phyloP scores from a whole-genome alignment of 1,140 invertebrate species.

The Battus philenor region DNA sequence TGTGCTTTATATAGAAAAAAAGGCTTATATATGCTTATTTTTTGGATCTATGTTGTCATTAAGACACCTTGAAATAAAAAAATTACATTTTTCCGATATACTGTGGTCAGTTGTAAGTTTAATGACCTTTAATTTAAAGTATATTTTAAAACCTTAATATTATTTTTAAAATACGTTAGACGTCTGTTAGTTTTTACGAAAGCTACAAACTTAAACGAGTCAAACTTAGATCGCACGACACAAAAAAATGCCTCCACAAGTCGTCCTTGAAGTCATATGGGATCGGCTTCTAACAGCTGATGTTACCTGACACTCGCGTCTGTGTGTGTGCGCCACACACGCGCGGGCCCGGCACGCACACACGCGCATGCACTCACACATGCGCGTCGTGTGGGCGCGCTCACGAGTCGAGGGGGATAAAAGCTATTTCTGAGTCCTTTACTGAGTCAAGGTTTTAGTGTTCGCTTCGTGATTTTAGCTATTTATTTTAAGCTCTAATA shows the following conservation, averaged over 20 bases:
- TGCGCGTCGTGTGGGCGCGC: not conserved
- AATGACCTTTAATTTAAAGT: no score
- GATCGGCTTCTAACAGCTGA: conserved; percentile 54
- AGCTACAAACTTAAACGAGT: no score
- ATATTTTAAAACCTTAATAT: no score
- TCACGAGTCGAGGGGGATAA: conserved; percentile 11
- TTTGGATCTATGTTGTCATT: no score
- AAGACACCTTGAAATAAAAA: no score
- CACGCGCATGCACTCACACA: conserved; percentile 10
- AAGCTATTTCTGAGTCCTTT: conserved; percentile 20
- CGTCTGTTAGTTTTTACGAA: no score
- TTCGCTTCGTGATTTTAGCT: conserved; percentile 1
- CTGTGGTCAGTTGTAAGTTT: no score
- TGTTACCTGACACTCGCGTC: conserved; percentile 47
- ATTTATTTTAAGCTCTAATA: conserved; percentile 12
- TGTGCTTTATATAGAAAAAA: no score
- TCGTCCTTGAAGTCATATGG: conserved; percentile 63
- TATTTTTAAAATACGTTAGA: no score
- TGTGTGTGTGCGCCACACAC: not conserved
- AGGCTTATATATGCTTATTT: no score
- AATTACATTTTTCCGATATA: no score
- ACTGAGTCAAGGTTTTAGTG: conserved; percentile 14
- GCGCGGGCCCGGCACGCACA: conserved; percentile 20
- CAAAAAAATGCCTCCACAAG: conserved; percentile 30
- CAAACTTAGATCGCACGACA: no score